Conservation (phyloP, 1,140 invertebrate species). For the Drosophila rufa region DNA sequence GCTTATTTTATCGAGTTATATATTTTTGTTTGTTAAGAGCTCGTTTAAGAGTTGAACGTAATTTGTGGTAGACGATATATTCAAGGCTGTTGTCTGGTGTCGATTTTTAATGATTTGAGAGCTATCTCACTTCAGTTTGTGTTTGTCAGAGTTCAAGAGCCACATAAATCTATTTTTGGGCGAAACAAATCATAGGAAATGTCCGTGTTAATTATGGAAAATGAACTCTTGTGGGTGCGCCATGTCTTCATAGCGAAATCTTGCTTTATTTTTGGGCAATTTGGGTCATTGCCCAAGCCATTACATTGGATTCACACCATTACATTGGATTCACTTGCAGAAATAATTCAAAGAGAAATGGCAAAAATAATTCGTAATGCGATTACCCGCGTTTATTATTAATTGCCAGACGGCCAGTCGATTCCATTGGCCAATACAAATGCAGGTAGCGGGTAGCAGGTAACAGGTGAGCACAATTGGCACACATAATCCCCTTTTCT, state of each 20-base stretch:
- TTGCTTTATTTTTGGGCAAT: slow-evolving; percentile 2
- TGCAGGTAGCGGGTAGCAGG: slow-evolving; percentile 6
- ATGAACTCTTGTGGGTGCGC: slow-evolving; percentile 5
- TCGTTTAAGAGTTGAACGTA: slow-evolving; percentile 44
- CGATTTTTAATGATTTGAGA: slow-evolving; percentile 8
- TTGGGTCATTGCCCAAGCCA: slow-evolving; percentile 6
- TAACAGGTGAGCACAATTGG: slow-evolving; percentile 33
- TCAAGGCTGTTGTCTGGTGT: slow-evolving; percentile 50
- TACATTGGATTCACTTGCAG: slow-evolving; percentile 6
- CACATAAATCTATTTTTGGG: slow-evolving; percentile 24
- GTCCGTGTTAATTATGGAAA: slow-evolving; percentile 3
- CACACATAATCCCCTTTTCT: slow-evolving; percentile 27
- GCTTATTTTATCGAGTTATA: slow-evolving; percentile 22
- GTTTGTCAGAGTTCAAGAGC: slow-evolving; percentile 29
- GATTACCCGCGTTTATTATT: slow-evolving; percentile 22
- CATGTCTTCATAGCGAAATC: background rate
- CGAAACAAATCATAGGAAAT: slow-evolving; percentile 23
- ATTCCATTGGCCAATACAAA: slow-evolving; percentile 33
- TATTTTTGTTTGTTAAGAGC: slow-evolving; percentile 16
- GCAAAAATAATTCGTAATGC: slow-evolving; percentile 41
- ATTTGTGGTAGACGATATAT: slow-evolving; percentile 40
- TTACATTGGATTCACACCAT: slow-evolving; percentile 4
- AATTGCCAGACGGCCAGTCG: slow-evolving; percentile 30
- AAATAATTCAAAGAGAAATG: slow-evolving; percentile 26
- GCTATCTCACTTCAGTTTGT: slow-evolving; percentile 5